These are phyloP conservation scores for Porites divaricata DNA, from an alignment of 92 coral and sea anemone species.

Conservation along the genomic window DNA sequence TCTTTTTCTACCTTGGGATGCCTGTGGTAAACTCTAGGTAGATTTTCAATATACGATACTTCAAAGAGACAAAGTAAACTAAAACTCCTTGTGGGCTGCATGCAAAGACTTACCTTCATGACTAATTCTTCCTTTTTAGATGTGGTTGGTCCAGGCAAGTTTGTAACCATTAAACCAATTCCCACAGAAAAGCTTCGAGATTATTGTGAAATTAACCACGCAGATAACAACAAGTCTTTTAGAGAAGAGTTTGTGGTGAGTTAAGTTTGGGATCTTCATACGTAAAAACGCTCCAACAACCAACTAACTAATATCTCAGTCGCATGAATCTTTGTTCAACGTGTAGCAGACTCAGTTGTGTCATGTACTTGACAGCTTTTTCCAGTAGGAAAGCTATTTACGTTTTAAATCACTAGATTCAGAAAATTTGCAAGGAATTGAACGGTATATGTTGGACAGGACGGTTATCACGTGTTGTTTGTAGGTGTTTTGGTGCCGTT, in stretches of 20 bases:
- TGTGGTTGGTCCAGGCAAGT: conserved; percentile 78
- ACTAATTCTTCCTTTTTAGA: conserved; percentile 29
- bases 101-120: background rate
- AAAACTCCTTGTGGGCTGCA: background rate
- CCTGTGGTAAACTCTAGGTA: too few relatives aligned
- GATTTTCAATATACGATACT: too few relatives aligned
- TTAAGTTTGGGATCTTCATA: background rate
- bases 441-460: too few relatives aligned
- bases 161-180: conserved; percentile 78
- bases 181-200: conserved; percentile 84
- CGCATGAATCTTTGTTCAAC: too few relatives aligned
- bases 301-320: too few relatives aligned
- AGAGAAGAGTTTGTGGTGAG: conserved; percentile 92
- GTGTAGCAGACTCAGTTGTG: too few relatives aligned
- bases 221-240: conserved; percentile 81
- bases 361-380: too few relatives aligned
- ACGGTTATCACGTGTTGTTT: too few relatives aligned
- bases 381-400: too few relatives aligned
- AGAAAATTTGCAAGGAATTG: background rate
- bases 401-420: background rate
- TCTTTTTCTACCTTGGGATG: too few relatives aligned
- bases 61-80: background rate
- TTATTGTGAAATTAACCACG: conserved; percentile 85
- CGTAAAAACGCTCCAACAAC: too few relatives aligned
- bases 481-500: too few relatives aligned